Percentiles rank a stretch among this genome's conserved stretches.
These are phyloP conservation scores for Drosophila robusta DNA, from an alignment of 2,888 invertebrate species.

Conservation along the genomic window DNA sequence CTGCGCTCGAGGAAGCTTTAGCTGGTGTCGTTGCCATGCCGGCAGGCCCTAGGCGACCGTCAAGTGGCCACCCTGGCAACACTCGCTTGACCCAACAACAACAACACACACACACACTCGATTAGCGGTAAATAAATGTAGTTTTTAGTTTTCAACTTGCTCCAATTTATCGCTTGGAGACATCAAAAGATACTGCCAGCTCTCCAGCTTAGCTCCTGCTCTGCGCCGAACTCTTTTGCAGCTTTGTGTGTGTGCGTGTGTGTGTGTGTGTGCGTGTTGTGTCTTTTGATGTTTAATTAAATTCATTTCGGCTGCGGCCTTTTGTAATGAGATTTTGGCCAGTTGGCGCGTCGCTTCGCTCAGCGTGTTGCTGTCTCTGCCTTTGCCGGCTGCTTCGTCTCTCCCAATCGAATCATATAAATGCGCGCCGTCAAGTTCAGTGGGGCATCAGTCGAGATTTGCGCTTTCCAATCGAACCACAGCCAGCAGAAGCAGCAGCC, in stretches of 20 bases:
- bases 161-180: constrained; percentile 62
- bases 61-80: constrained; percentile 31
- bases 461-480: constrained; percentile 64
- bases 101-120: constrained; percentile 22
- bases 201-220: constrained; percentile 34
- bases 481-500: constrained; percentile 15
- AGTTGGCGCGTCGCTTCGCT: constrained; percentile 37
- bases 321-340: constrained; percentile 77
- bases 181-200: constrained; percentile 50
- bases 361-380: constrained; percentile 48
- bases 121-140: constrained; percentile 55
- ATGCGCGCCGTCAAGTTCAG: constrained; percentile 56
- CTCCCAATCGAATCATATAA: constrained; percentile 75
- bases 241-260: constrained; percentile 4
- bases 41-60: constrained; percentile 12
- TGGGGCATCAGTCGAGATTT: constrained; percentile 74
- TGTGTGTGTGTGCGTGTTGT: constrained; percentile 27
- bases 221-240: constrained; percentile 29
- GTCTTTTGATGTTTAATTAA: constrained; percentile 79
- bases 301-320: constrained; percentile 76
- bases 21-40: constrained; percentile 54
- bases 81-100: constrained; percentile 22
- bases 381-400: constrained; percentile 48
- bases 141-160: constrained; percentile 48
- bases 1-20: constrained; percentile 33